These are phyloP conservation scores for Pseudobourletiella spinata DNA, from an alignment of 1,140 invertebrate species.

Conservation along the genomic window DNA sequence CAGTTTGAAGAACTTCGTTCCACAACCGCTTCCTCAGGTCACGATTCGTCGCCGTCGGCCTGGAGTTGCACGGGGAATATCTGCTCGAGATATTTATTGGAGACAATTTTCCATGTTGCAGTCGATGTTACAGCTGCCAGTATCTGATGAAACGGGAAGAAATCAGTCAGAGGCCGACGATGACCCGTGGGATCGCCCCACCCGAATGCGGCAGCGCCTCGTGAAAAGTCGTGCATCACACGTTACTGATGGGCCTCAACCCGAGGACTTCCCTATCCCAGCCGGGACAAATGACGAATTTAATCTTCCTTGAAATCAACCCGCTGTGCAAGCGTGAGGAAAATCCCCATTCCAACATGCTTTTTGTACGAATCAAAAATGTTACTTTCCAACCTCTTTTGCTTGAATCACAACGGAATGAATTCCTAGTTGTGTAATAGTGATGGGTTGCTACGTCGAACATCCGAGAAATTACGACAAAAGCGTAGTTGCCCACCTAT, in stretches of 20 bases:
- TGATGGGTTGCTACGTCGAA: neutral
- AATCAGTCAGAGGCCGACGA: neutral
- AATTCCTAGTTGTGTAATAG: neutral
- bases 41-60: neutral
- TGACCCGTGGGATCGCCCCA: neutral
- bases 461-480: neutral
- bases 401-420: neutral
- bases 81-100: neutral
- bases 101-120: neutral
- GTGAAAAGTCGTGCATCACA: neutral
- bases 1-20: neutral
- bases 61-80: neutral
- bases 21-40: neutral
- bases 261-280: neutral
- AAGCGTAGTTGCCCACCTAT: too few species aligned
- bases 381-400: neutral
- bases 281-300: constrained; percentile 4
- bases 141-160: constrained; percentile 1
- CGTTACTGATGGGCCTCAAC: neutral
- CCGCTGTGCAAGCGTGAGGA: constrained; percentile 46
- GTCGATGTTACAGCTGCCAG: neutral
- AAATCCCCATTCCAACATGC: neutral
- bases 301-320: neutral
- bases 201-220: neutral
- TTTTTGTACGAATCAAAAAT: neutral